These are phyloP conservation scores for Lepidotrigona ventralis DNA, from an alignment of 1,140 invertebrate species.

Conservation along the genomic window DNA sequence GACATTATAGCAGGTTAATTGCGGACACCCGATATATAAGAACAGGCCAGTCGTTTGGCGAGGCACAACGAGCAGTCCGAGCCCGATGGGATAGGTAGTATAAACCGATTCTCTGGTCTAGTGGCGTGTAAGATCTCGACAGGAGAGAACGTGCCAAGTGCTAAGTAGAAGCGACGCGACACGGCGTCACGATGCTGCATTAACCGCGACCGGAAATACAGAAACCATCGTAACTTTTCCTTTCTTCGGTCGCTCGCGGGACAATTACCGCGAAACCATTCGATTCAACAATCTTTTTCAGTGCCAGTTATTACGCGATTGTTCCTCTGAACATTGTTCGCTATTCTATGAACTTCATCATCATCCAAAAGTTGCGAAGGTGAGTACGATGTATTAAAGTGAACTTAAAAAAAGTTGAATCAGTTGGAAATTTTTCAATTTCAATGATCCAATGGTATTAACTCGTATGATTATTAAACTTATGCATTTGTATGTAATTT, in stretches of 20 bases:
- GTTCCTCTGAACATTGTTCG: not conserved
- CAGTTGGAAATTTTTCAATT: too few species aligned
- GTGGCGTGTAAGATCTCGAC: conserved; percentile 46
- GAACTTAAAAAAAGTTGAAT: too few species aligned
- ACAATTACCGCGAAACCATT: not conserved
- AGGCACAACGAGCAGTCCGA: conserved; percentile 9
- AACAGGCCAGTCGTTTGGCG: conserved; percentile 12
- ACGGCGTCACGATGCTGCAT: conserved; percentile 12
- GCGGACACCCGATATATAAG: conserved; percentile 48
- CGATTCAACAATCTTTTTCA: too few species aligned
- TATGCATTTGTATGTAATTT: too few species aligned
- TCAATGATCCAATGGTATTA: too few species aligned
- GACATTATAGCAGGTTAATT: too few species aligned
- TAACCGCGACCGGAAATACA: not conserved
- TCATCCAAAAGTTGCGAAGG: not conserved
- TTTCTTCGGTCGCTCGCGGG: not conserved
- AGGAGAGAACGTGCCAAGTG: conserved; percentile 34
- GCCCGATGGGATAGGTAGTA: conserved; percentile 45
- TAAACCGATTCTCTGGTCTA: conserved; percentile 38
- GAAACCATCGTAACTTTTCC: not conserved
- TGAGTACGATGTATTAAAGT: not conserved
- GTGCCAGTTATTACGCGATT: not conserved
- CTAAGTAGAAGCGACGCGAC: not conserved
- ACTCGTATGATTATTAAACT: too few species aligned
- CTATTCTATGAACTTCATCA: not conserved